Base-by-base conservation (phyloP, 2,797 vertebrate species). In the Spatula clypeata region DNA sequence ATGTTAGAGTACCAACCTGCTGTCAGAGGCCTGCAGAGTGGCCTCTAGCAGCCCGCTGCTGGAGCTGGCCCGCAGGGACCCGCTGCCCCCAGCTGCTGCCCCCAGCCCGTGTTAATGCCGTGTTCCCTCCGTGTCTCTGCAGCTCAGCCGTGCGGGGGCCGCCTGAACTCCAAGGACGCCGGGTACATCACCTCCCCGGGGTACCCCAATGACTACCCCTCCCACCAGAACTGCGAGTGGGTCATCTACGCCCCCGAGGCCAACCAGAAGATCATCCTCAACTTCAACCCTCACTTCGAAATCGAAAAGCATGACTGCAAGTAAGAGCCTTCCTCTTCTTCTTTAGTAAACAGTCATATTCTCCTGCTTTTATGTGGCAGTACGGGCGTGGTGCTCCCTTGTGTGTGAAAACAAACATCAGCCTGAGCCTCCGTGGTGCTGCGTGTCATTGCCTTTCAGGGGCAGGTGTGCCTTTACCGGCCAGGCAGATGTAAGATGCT, bases 201-300 rank as follows among this genome's bases (percentile, higher is more conserved):
- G n/a, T 99, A 99, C 97, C 99, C 99, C 3, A 99, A 99, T 92
- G 99, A 99, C 97, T 99, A 99, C 94, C 99, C 99, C 1, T 99
- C 99, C 71, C 99, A 99, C 97, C 99, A 99, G 98, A 99, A 99
- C 98, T 99, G 99, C 4, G 99, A 99, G 94, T 99, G 99, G 99
- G 95, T 99, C 97, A 99, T 99, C 97, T 99, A 99, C 0, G 98
- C 99, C 12, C 99, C 99, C 0, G 99, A 99, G 95, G 96, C 99
- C 47, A 99, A 99, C 21, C 99, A 99, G 96, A 99, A 99, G 98
- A 99, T 99, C 67, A 99, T 99, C 94, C 99, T 99, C 95, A 99
- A 99, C 98, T 99, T 99, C 97, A 99, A 99, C 97, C 99, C 99
- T 8, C 99, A 99, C 97, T 99, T 99, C 38, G 99, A 99, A 98